A percentile compares a stretch with the other conserved stretches of the same genome.
Evolutionary conservation across 2,888 invertebrate species (phyloP).

Genomic region (Deladenus siricidicola): DNA sequence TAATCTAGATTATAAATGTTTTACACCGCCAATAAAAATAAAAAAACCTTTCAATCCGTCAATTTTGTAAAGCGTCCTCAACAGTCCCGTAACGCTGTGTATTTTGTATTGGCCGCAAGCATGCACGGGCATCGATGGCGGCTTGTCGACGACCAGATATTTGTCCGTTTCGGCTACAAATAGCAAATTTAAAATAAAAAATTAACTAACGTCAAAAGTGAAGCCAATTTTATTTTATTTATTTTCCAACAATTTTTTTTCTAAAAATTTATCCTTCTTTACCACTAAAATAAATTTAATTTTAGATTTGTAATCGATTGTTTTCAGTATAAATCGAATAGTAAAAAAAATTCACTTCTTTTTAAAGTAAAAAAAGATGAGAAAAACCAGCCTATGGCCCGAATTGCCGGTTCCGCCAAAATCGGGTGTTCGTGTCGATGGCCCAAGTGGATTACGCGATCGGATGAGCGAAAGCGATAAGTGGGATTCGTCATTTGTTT

Average conservation of each 20-base stretch:
- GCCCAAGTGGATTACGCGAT: slow-evolving; percentile 38
- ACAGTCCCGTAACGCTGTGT: slow-evolving; percentile 70
- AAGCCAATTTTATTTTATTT: background rate
- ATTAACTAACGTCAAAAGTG: slow-evolving; percentile 81
- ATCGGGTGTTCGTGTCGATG: slow-evolving; percentile 50
- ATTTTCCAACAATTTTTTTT: background rate
- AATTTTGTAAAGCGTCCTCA: slow-evolving; percentile 14
- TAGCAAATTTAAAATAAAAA: background rate
- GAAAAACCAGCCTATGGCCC: background rate
- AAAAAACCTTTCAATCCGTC: slow-evolving; percentile 62
- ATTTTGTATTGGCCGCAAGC: slow-evolving; percentile 95
- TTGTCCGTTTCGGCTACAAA: slow-evolving; percentile 94
- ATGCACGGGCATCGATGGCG: slow-evolving; percentile 60
- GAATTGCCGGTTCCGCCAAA: slow-evolving; percentile 17
- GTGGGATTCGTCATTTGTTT: slow-evolving; percentile 71
- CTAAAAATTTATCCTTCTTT: too few relatives aligned
- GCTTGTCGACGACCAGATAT: slow-evolving; percentile 72
- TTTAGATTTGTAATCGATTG: too few relatives aligned
- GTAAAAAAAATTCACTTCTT: too few relatives aligned
- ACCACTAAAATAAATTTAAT: too few relatives aligned
- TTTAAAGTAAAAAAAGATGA: too few relatives aligned
- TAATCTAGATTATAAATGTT: background rate
- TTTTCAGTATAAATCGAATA: too few relatives aligned
- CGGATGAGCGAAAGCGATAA: slow-evolving; percentile 72
- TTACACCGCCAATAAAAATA: background rate